Conservation (phyloP, 2,888 invertebrate genomes). For the Nephrotoma guestfalica region DNA sequence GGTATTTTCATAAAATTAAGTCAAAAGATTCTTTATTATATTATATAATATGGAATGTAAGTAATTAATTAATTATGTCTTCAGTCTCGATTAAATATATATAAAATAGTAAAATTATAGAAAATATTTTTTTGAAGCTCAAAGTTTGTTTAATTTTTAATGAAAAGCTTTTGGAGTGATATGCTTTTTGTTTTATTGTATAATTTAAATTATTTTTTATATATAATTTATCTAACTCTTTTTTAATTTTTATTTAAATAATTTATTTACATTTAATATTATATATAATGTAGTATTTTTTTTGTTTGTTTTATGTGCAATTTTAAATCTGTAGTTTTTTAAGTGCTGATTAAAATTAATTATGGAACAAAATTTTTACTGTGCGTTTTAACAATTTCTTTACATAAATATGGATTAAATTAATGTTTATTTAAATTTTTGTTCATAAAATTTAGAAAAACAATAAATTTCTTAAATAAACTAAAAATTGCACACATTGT, state of each 20-base stretch:
- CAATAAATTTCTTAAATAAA: not conserved
- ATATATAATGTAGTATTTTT: not conserved
- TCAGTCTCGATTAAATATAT: not conserved
- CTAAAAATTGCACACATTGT: not conserved
- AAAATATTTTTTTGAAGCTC: not conserved
- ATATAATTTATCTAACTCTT: not conserved
- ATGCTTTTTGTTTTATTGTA: not conserved
- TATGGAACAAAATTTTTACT: not conserved
- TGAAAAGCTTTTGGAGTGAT: not conserved
- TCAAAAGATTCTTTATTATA: not conserved
- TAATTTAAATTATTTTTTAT: not conserved
- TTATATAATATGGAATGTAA: not conserved
- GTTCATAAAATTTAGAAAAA: not conserved
- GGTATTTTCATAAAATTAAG: not conserved
- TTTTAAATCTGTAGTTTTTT: not conserved
- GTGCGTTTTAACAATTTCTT: not conserved
- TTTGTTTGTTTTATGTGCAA: not conserved
- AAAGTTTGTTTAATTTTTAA: not conserved
- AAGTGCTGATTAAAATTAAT: not conserved
- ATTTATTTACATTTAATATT: not conserved
- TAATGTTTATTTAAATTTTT: not conserved
- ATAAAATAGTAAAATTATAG: not conserved
- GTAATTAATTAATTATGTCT: not conserved
- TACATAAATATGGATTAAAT: too few relatives aligned
- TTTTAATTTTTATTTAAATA: not conserved